Evolutionary conservation across 2,113 vertebrate species (phyloP), one percentile per base, ranked within the genome.

Genomic region (Pteropus alecto): DNA sequence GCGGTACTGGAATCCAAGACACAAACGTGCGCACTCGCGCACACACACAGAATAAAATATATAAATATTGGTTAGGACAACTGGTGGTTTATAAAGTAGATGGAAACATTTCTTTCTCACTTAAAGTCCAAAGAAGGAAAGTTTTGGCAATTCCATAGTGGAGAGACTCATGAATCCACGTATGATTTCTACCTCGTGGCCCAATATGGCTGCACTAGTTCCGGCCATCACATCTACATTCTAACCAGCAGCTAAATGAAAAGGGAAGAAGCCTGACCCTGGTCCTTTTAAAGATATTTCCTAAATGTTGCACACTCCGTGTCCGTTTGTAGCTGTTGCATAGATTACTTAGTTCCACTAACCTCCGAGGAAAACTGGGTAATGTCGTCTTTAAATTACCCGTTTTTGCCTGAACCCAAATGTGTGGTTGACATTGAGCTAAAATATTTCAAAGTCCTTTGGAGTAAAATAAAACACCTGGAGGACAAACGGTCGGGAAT

Each of bases 11-110:
- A 93, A 77, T 41, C 18, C 28, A 7, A 24, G n/a, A 73, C 10
- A 41, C 8, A 56, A 0, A 41, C 35, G 13, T 2, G 3, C 13
- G 3, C 48, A 13, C 3, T 13, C n/a, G 38, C 16, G 28, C 73
- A 33, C 28, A 30, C 63, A 65, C 28, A 33, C 12, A 74, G 33
- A 73, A 73, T 21, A 3, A 3, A 35, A 38, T 12, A 73, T 2
- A 26, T 4, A 87, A 1, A 28, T 24, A 65, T 9, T 2, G 35
- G 13, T 56, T 18, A 35, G 65, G 30, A 60, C 14, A 61, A n/a
- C 13, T 67, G 14, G 8, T 48, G 19, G 14, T 54, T 94, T 76
- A 67, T 4, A 38, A 33, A 79, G 35, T 24, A n/a, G 19, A 35
- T 5, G 21, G 15, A 90, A 16, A 58, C 61, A 22, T 7, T 54